Conservation (phyloP, 2,113 vertebrate genomes). For the Excalfactoria chinensis region DNA sequence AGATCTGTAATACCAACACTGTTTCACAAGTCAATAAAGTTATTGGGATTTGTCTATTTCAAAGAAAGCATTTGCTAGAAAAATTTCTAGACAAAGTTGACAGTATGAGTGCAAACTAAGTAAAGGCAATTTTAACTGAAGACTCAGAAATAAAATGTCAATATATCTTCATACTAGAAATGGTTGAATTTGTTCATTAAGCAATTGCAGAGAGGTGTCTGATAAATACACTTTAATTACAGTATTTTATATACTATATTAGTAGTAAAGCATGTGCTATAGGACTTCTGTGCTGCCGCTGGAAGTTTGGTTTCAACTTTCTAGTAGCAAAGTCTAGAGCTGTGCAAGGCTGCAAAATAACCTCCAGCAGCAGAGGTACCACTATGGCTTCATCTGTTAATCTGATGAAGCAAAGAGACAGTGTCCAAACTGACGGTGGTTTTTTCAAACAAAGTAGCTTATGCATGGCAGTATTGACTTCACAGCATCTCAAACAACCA, state of each 20-base stretch:
- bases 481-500: neutral
- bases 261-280: neutral
- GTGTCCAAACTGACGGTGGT: neutral
- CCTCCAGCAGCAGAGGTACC: neutral
- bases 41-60: neutral
- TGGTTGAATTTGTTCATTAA: neutral
- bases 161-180: neutral
- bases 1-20: neutral
- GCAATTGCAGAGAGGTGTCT: neutral
- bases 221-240: neutral
- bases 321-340: neutral
- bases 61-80: neutral
- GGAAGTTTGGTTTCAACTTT: neutral
- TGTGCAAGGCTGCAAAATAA: neutral
- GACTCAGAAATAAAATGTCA: neutral
- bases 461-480: neutral
- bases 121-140: neutral
- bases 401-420: neutral
- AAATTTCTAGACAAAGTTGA: neutral
- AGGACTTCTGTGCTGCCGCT: neutral
- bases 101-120: neutral
- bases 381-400: neutral
- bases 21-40: neutral
- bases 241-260: no score
- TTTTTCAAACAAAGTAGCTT: neutral